Percentiles rank a stretch among this genome's conserved stretches.
phyloP scores from a whole-genome alignment of 2,888 invertebrate species.

The Pediacus dermestoides region DNA sequence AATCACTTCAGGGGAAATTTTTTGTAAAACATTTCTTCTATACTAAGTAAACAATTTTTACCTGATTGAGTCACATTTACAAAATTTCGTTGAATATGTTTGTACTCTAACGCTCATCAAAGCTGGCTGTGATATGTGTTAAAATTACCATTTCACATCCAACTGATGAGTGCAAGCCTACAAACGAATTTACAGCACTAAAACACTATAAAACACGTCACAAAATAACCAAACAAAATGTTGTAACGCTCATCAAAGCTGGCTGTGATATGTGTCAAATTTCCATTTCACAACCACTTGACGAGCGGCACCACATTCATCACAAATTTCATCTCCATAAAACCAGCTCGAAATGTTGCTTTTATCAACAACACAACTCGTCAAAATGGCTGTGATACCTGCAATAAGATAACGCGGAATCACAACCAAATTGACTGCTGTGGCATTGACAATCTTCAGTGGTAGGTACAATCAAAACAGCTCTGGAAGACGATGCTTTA shows the following conservation, averaged over 20 bases:
- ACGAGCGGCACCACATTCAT: conserved; percentile 65
- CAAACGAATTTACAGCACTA: conserved; percentile 25
- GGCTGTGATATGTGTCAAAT: conserved; percentile 86
- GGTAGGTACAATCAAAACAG: no score
- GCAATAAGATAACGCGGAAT: conserved; percentile 56
- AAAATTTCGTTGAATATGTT: no score
- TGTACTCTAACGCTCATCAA: conserved; percentile 74
- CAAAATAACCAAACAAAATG: conserved; percentile 39
- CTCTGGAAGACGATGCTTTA: conserved; percentile 16
- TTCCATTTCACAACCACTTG: conserved; percentile 87
- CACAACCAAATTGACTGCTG: conserved; percentile 80
- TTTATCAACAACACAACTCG: conserved; percentile 71
- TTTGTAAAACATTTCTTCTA: no score
- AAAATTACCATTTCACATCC: conserved; percentile 74
- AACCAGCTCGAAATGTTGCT: conserved; percentile 36
- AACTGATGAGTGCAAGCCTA: conserved; percentile 70
- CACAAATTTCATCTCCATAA: conserved; percentile 7
- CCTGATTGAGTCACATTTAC: no score
- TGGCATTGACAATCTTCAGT: conserved; percentile 44
- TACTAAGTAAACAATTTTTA: no score
- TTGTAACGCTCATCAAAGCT: conserved; percentile 92
- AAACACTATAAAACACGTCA: conserved; percentile 6
- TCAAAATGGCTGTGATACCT: conserved; percentile 96
- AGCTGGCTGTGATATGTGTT: conserved; percentile 96
- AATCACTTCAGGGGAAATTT: no score